Base-by-base conservation (phyloP, 2,113 vertebrate genomes). In the pig (Sus scrofa) region DNA sequence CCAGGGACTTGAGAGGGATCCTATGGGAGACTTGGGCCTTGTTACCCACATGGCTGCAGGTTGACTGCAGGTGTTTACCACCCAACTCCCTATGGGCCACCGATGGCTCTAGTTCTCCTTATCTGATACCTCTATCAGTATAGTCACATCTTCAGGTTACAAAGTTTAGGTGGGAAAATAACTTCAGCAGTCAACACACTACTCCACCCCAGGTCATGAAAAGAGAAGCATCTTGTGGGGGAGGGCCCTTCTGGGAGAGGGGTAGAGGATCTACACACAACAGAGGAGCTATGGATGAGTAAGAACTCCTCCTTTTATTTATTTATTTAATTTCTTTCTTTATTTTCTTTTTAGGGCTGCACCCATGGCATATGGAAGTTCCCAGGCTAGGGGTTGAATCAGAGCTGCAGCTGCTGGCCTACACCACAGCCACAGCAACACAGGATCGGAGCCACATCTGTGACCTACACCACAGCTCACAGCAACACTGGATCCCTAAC, bases 1-100 rank as follows among this genome's bases (percentile, higher is more conserved):
- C 83, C 70, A 95, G n/a, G 88, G 71, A 88, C 86, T 95, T 92
- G 32, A 89, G 30, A 86, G 68, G 27, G 12, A 62, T 68, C 62
- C 81, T 10, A 16, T 6, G 1, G 32, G 67, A 82, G 54, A 86
- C 32, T 34, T 88, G 18, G 44, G 24, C n/a, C 65, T 16, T 19
- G 6, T 75, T 39, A 12, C n/a, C 26, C 20, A 56, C 60, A 81
- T 27, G 44, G 44, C 44, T 34, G 37, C 7, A 91, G 58, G 26
- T 83, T 68, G 30, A 79, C 24, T 60, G 9, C 19, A 84, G 7
- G 44, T 74, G 2, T 78, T 77, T 70, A 34, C 24, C 26, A 86
- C 32, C 32, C 68, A 83, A 30, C 83, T 86, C 32, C 34, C 58
- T 92, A 39, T 15, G 70, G 27, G 19, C 19, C 50, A 39, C 0